Conservation (phyloP, 2,888 invertebrate genomes). For the Tolmerus cingulatus region DNA sequence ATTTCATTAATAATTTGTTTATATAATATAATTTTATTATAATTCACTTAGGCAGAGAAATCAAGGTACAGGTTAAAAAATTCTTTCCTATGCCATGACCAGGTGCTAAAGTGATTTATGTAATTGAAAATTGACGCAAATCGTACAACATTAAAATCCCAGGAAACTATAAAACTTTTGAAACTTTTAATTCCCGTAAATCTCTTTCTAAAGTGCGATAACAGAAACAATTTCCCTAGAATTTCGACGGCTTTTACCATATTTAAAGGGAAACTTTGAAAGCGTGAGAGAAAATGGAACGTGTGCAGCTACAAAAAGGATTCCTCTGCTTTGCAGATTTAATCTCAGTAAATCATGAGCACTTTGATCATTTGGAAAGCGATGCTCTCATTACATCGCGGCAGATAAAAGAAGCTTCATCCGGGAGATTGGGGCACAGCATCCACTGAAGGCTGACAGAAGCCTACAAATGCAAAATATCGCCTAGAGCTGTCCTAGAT, state of each 20-base stretch:
- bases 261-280: background rate
- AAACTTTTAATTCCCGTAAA: constrained; percentile 18
- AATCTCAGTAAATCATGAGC: background rate
- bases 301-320: background rate
- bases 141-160: background rate
- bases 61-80: background rate
- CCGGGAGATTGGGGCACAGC: background rate
- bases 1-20: background rate
- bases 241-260: background rate
- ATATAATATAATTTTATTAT: background rate
- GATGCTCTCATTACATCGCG: background rate
- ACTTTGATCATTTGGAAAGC: background rate
- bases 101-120: background rate
- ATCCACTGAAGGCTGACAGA: background rate
- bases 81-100: background rate
- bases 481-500: background rate
- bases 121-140: background rate
- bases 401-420: background rate
- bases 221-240: background rate
- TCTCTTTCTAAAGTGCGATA: background rate
- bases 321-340: background rate
- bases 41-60: background rate
- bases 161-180: constrained; percentile 1
- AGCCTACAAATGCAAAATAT: background rate
- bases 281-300: background rate